These are phyloP conservation scores for Montipora efflorescens DNA, from an alignment of 64 coral and sea anemone species.

Conservation along the genomic window DNA sequence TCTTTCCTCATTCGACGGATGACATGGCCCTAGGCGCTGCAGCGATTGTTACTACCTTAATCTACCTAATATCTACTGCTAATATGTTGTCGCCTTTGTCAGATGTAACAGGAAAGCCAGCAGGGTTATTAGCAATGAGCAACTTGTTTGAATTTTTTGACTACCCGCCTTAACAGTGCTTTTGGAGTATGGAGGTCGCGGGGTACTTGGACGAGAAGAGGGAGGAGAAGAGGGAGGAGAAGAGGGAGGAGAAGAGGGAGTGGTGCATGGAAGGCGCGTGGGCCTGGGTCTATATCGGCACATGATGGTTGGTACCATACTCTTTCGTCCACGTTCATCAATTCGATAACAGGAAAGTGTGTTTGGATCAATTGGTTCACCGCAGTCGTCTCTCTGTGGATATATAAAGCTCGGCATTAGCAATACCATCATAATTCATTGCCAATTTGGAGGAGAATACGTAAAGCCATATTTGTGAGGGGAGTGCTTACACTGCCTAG, in stretches of 20 bases:
- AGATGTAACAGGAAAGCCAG: neutral
- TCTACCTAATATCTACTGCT: neutral
- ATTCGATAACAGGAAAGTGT: neutral
- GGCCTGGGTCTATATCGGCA: slow-evolving; percentile 1
- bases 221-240: neutral
- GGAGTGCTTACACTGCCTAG: too few relatives aligned
- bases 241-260: neutral
- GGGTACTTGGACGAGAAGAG: neutral
- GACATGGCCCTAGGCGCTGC: too few relatives aligned
- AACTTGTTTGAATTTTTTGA: neutral
- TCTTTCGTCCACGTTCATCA: neutral
- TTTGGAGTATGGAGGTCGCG: neutral
- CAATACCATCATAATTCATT: too few relatives aligned
- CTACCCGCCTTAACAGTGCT: neutral
- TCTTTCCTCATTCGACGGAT: too few relatives aligned
- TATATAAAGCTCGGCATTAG: neutral
- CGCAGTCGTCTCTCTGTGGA: slow-evolving; percentile 1
- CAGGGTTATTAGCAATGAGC: neutral
- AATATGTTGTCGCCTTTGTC: neutral
- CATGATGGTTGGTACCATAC: neutral
- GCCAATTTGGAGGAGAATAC: too few relatives aligned
- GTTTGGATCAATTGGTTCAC: neutral
- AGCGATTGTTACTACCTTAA: too few relatives aligned
- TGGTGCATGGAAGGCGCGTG: neutral
- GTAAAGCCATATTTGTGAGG: too few relatives aligned